Conservation (phyloP, 2,113 vertebrate species). For the Dasyornis broadbenti region DNA sequence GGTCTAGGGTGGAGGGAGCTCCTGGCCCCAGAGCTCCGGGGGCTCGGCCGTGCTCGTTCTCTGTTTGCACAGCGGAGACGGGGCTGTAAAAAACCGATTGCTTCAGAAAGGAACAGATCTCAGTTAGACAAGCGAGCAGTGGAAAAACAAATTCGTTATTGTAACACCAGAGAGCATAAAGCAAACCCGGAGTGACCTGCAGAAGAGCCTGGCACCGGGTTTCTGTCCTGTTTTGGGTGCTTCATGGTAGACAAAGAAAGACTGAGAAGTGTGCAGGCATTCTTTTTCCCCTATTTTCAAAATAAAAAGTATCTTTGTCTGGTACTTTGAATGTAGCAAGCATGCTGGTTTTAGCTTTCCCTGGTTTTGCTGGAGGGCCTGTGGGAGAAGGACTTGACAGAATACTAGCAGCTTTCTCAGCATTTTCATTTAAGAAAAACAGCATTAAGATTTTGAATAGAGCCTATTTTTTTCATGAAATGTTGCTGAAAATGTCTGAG, state of each 20-base stretch:
- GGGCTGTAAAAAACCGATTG: neutral
- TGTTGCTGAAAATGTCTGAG: neutral
- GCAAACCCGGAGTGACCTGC: constrained; percentile 32
- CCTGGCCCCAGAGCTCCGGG: neutral
- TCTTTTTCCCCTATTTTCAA: neutral
- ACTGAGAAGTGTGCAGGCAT: neutral
- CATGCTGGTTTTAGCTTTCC: neutral
- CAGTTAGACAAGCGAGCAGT: neutral
- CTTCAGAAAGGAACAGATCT: neutral
- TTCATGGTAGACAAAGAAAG: neutral
- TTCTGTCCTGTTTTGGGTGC: neutral
- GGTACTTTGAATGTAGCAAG: neutral
- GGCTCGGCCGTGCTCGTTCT: neutral
- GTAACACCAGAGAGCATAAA: constrained; percentile 20
- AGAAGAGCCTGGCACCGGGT: neutral
- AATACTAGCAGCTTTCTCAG: constrained; percentile 2
- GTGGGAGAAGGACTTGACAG: neutral
- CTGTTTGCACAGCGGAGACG: neutral
- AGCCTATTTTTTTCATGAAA: neutral
- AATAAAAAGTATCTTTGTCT: constrained; percentile 43
- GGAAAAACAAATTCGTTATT: constrained; percentile 32
- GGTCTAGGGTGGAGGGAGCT: neutral
- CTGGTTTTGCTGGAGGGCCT: constrained; percentile 22
- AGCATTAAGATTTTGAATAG: neutral
- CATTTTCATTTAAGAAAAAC: neutral